Conservation (phyloP, 2,888 invertebrate genomes). For the Pyrrhosoma nymphula region DNA sequence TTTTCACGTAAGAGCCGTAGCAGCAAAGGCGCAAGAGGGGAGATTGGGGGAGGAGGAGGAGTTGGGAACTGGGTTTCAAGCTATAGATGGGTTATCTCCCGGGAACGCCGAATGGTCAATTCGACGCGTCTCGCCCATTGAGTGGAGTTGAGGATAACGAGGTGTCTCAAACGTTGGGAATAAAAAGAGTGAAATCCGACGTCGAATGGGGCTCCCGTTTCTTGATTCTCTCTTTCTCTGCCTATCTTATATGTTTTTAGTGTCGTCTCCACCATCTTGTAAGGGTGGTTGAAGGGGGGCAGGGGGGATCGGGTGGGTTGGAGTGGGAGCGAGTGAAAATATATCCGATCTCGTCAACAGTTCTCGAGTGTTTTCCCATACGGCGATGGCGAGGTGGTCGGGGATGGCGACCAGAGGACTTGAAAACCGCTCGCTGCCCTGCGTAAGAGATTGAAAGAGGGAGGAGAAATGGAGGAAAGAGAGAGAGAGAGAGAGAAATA, state of each 20-base stretch:
- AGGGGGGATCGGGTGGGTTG: not conserved
- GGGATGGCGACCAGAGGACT: too few species aligned
- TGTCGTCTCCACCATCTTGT: not conserved
- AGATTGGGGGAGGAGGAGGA: not conserved
- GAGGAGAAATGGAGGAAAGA: not conserved
- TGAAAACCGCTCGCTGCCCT: not conserved
- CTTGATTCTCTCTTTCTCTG: not conserved
- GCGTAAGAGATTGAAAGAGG: not conserved
- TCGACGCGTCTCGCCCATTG: not conserved
- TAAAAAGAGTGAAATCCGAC: not conserved
- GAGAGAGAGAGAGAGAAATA: not conserved
- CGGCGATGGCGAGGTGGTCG: not conserved
- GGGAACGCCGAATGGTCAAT: not conserved
- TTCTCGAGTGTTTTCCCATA: conserved; percentile 29
- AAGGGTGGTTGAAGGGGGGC: not conserved
- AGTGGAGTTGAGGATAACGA: conserved; percentile 26
- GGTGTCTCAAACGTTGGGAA: not conserved
- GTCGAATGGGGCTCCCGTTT: not conserved
- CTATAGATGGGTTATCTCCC: conserved; percentile 7
- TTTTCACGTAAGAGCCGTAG: not conserved
- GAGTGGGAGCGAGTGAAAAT: not conserved
- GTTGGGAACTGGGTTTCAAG: not conserved
- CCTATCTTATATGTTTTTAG: not conserved
- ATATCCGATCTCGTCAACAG: conserved; percentile 33
- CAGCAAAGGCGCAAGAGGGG: not conserved